Evolutionary conservation across 2,797 vertebrate species (phyloP).

Genomic region (Valencia hispanica): DNA sequence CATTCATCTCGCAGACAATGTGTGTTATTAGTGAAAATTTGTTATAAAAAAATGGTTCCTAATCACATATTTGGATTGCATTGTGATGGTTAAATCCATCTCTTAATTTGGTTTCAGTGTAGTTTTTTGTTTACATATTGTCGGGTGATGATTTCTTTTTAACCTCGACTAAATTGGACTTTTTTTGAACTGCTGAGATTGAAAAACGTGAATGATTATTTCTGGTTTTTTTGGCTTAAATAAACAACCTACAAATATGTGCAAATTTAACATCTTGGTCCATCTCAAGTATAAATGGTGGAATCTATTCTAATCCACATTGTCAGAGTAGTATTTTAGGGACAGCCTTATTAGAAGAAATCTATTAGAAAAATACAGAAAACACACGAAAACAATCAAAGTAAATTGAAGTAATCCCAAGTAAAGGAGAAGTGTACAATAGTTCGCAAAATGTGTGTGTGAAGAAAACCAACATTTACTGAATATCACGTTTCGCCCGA

Average conservation of each 20-base stretch:
- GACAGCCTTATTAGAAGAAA: slow-evolving; percentile 61
- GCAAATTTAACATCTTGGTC: slow-evolving; percentile 85
- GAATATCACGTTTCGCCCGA: slow-evolving; percentile 56
- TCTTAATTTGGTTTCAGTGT: slow-evolving; percentile 48
- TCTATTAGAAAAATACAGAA: slow-evolving; percentile 44
- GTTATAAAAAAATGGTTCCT: slow-evolving; percentile 12
- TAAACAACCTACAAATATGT: slow-evolving; percentile 77
- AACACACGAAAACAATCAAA: slow-evolving; percentile 15
- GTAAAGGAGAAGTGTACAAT: slow-evolving; percentile 50
- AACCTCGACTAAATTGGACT: slow-evolving; percentile 25
- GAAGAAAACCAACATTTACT: slow-evolving; percentile 55
- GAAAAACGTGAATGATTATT: slow-evolving; percentile 43
- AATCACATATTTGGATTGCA: slow-evolving; percentile 72
- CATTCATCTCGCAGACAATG: slow-evolving; percentile 66
- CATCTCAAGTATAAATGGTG: slow-evolving; percentile 76
- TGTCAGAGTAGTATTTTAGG: slow-evolving; percentile 67
- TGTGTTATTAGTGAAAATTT: slow-evolving; percentile 57
- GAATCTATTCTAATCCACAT: slow-evolving; percentile 61
- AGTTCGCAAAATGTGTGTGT: slow-evolving; percentile 49
- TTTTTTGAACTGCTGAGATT: slow-evolving; percentile 41
- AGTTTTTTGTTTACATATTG: slow-evolving; percentile 15
- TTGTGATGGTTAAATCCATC: slow-evolving; percentile 50
- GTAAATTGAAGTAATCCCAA: slow-evolving; percentile 31
- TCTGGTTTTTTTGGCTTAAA: slow-evolving; percentile 68
- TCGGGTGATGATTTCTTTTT: slow-evolving; percentile 37